These are phyloP conservation scores for Sepiola atlantica DNA, from an alignment of 2,888 invertebrate genomes.

Conservation along the genomic window DNA sequence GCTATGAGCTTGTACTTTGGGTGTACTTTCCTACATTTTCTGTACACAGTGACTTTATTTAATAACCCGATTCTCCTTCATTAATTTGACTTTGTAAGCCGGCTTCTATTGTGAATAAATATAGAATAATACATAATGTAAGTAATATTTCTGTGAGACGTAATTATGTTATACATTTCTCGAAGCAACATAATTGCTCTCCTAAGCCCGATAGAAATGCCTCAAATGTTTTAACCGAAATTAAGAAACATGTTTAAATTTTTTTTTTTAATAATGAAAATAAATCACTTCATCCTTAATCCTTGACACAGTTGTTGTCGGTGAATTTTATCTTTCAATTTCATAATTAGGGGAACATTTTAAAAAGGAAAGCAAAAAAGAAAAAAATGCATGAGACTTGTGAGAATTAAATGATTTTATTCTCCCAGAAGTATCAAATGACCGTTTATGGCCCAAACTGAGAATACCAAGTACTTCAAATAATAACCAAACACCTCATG, in stretches of 20 bases:
- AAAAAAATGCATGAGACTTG: background rate
- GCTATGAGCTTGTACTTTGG: no score
- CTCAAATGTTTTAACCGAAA: background rate
- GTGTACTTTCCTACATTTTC: no score
- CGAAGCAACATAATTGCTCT: background rate
- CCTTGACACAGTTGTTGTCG: background rate
- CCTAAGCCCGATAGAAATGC: background rate
- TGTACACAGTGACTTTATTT: background rate
- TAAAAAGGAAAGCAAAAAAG: background rate
- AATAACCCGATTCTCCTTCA: background rate
- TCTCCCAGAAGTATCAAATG: constrained; percentile 32
- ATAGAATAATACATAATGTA: background rate
- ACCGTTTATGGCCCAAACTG: background rate
- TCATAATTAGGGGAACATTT: background rate
- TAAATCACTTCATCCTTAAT: background rate
- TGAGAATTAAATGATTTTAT: constrained; percentile 32
- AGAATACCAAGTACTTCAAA: background rate
- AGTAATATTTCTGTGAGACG: background rate
- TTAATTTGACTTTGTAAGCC: background rate
- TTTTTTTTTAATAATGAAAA: background rate
- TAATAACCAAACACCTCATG: background rate
- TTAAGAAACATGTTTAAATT: background rate
- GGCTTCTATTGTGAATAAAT: background rate
- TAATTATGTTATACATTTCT: background rate
- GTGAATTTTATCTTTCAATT: background rate